Percentiles rank a stretch among this genome's conserved stretches.
Evolutionary conservation across 1,140 invertebrate genomes (phyloP).

Genomic region (Drosophila insularis): DNA sequence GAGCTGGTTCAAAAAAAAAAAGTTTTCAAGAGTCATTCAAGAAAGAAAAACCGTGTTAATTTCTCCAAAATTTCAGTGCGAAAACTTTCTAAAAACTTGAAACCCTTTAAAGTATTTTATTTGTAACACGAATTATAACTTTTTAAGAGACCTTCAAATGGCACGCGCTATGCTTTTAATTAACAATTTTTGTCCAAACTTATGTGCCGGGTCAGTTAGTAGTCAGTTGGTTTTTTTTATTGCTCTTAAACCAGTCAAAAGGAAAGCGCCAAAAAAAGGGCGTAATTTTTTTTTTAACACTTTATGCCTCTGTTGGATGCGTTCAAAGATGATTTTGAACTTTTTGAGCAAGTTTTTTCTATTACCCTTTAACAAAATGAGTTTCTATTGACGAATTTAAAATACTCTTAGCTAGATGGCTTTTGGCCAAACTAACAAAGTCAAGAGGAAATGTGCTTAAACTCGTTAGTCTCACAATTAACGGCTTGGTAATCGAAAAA

Average conservation of each 20-base stretch:
- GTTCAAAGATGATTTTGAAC: slow-evolving; percentile 15
- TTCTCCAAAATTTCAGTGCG: background rate
- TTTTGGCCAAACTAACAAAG: no score
- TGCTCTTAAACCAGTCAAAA: slow-evolving; percentile 56
- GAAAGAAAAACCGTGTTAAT: background rate
- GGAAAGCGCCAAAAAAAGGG: slow-evolving; percentile 51
- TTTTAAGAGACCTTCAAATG: slow-evolving; percentile 12
- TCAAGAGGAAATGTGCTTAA: no score
- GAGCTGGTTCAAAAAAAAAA: background rate
- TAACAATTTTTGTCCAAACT: slow-evolving; percentile 23
- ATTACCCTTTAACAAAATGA: background rate
- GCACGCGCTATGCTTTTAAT: slow-evolving; percentile 32
- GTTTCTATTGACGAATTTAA: background rate
- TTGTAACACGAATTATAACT: background rate
- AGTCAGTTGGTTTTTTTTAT: background rate
- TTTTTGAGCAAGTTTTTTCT: slow-evolving; percentile 15
- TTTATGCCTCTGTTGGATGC: background rate
- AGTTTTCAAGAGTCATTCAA: background rate
- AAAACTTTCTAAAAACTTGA: slow-evolving; percentile 2
- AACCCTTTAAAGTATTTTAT: slow-evolving; percentile 7
- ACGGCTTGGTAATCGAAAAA: no score
- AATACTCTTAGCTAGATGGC: background rate
- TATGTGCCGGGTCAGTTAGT: background rate
- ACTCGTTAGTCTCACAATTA: no score
- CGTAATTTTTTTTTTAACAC: slow-evolving; percentile 22